Evolutionary conservation across 2,113 vertebrate species (phyloP).

Genomic region (Verasper variegatus): DNA sequence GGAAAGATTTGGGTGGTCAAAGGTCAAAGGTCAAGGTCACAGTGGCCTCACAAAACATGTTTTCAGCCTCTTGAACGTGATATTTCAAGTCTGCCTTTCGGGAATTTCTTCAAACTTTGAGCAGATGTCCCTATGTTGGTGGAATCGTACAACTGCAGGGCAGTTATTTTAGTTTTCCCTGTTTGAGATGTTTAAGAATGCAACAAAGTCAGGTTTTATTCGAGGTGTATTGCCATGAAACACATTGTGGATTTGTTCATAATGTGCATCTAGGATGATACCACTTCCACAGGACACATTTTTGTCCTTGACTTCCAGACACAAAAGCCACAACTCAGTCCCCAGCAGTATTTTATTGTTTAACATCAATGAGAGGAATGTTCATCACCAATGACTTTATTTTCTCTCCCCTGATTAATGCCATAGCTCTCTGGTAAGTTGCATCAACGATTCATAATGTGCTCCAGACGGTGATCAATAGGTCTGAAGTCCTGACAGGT

Average conservation of each 20-base stretch:
- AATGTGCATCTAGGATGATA: not conserved
- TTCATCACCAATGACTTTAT: slow-evolving; percentile 4
- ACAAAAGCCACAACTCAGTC: not conserved
- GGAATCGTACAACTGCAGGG: no score
- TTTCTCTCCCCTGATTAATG: slow-evolving; percentile 36
- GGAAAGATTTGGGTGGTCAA: not conserved
- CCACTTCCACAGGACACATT: not conserved
- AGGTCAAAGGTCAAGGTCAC: no score
- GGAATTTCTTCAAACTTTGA: no score
- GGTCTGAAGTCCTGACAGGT: slow-evolving; percentile 30
- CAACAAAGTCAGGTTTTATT: no score
- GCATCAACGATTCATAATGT: slow-evolving; percentile 50
- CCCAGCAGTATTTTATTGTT: not conserved
- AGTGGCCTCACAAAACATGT: not conserved
- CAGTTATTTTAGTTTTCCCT: no score
- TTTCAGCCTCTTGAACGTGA: no score
- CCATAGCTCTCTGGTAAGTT: slow-evolving; percentile 27
- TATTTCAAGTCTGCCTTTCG: no score
- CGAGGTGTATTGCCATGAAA: not conserved
- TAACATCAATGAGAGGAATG: not conserved
- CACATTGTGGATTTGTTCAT: not conserved
- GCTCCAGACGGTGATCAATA: slow-evolving; percentile 56
- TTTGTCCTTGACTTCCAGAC: not conserved
- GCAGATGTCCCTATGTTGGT: no score
- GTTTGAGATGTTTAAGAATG: no score